Evolutionary conservation across 2,797 vertebrate genomes (phyloP), one percentile per base, ranked within the genome.

Genomic region (Leptodactylus fallax): DNA sequence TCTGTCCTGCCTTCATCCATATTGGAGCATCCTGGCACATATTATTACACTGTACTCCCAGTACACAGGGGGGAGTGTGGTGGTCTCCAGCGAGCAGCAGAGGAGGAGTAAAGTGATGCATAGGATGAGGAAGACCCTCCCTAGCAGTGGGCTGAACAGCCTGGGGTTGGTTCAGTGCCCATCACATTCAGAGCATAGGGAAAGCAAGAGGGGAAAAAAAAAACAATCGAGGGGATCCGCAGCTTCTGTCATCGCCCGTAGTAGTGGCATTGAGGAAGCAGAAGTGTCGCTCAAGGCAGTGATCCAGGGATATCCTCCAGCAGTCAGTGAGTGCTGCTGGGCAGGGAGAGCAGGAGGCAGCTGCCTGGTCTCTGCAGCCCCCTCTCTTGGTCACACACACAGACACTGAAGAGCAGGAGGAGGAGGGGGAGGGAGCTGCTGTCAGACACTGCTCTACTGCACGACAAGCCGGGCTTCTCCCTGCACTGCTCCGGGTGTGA

Each of bases 321-420:
- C 51, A 4, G 36, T 36, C 36, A 36, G 36, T 36, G 36, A 36
- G 36, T 2, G 36, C 36, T 36, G 36, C 36, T 36, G 36, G 36
- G 36, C 36, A 36, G 36, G 36, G 36, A 36, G 36, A 36, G 36
- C 36, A 36, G 53, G 17, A 77, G 86, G 79, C 67, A 51, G 72
- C n/a, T 23, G 76, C 85, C 51, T 36, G 85, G 53, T 13, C 84
- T 56, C 87, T 83, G 83, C 83, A 89, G 84, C 84, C 88, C 88
- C 88, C 79, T 78, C 88, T 89, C 88, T 53, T 45, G 87, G 87
- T 69, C 87, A 82, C 82, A 83, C 69, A 83, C 86, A 82, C 82
- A 83, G 55, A 83, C 86, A 72, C 78, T 53, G 69, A 76, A 58
- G 79, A 86, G 72, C 71, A 86, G 87, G 87, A 76, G 55, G 79